Evolutionary conservation across 2,888 invertebrate species (phyloP).

Genomic region (Hyposoter didymator): DNA sequence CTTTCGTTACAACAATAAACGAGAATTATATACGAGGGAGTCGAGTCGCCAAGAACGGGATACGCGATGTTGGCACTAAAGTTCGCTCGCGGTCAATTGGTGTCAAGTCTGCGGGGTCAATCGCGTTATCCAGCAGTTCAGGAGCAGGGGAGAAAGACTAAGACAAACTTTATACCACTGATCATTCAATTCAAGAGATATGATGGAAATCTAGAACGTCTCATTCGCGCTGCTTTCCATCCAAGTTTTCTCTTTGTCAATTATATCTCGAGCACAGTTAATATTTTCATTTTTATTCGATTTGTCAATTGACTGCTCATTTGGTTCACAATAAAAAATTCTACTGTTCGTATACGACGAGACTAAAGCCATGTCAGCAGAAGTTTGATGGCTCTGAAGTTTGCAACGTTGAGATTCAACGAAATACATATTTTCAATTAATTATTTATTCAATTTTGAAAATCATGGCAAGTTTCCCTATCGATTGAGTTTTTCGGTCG

Average conservation of each 20-base stretch:
- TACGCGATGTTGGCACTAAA: conserved; percentile 53
- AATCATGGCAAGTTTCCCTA: no score
- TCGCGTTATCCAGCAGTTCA: conserved; percentile 70
- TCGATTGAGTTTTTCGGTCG: no score
- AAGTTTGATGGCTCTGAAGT: no score
- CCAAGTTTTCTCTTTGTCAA: conserved; percentile 12
- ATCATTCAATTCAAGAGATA: not conserved
- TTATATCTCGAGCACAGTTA: not conserved
- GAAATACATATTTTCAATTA: no score
- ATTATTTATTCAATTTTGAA: no score
- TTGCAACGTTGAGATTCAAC: no score
- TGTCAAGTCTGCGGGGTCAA: conserved; percentile 77
- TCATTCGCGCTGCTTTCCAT: not conserved
- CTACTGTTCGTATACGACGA: not conserved
- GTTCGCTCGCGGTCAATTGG: conserved; percentile 73
- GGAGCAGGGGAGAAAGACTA: not conserved
- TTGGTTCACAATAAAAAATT: not conserved
- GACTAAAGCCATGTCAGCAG: not conserved
- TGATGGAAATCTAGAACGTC: not conserved
- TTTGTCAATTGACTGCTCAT: not conserved
- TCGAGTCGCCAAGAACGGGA: conserved; percentile 24
- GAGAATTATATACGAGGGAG: not conserved
- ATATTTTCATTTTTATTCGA: not conserved
- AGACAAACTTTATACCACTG: not conserved
- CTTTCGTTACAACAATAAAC: conserved; percentile 24